Evolutionary conservation across 2,888 invertebrate species (phyloP), one percentile per base, ranked within the genome.

Genomic region (Pammene aurita): DNA sequence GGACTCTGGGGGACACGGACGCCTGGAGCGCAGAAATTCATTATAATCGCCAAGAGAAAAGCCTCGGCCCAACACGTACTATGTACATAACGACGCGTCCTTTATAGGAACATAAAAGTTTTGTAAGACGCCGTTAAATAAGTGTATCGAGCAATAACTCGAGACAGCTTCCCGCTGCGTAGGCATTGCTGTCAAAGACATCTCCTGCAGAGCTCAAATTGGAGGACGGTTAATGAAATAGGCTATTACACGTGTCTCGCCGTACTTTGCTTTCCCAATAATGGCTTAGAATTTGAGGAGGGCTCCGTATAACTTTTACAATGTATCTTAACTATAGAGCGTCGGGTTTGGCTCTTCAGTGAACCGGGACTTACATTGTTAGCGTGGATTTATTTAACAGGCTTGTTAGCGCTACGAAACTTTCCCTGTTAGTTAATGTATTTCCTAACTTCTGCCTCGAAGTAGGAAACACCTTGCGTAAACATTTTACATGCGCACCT

Each of bases 161-260:
- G 6, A 61, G 38, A 61, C 57, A 66, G 56, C 68, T 61, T 61
- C 61, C 73, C 46, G 52, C 48, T 44, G 67, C 61, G 63, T 71
- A 73, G 57, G 13, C 26, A 73, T 74, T 65, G 68, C 63, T 63
- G 65, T 62, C 65, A 72, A 61, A 66, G 76, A 78, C 78, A 75
- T 75, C 73, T 75, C 75, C 75, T 71, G 66, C 68, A 75, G 75
- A 70, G 68, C 71, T 71, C 77, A 77, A 78, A 81, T 81, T 80
- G 76, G 74, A 73, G 75, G 72, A 78, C 70, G 74, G 67, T 61
- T 75, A 77, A 77, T 77, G 73, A 76, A 76, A 74, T 57, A 67
- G 54, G 42, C 70, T 58, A 11, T 66, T 64, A 57, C 60, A 63
- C 65, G 9, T 55, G 48, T 66, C 57, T 34, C 48, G 62, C 61